A percentile compares a stretch with the other conserved stretches of the same genome.
phyloP scores from a whole-genome alignment of 2,888 invertebrate genomes.

The Mactromeris polynyma region DNA sequence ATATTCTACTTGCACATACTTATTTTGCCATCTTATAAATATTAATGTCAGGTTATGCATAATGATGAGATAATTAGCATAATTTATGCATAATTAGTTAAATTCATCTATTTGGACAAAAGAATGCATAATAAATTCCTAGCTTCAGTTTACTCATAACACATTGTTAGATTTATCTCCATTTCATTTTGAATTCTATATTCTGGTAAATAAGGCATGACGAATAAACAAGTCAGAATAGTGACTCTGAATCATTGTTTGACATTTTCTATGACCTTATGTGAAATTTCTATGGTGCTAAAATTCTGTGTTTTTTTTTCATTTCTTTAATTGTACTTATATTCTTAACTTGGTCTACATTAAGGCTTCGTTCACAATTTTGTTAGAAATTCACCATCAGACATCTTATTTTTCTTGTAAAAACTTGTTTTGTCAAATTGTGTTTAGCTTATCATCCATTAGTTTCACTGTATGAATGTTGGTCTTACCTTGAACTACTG shows the following conservation, averaged over 20 bases:
- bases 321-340: not conserved
- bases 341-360: not conserved
- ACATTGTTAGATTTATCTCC: too few species aligned
- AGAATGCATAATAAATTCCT: not conserved
- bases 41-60: not conserved
- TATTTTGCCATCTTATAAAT: not conserved
- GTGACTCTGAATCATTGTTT: not conserved
- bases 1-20: not conserved
- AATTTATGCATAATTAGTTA: constrained; percentile 8
- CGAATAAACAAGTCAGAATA: not conserved
- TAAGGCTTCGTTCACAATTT: not conserved
- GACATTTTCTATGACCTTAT: not conserved
- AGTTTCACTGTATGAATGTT: too few species aligned
- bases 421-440: too few species aligned
- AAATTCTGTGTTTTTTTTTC: not conserved
- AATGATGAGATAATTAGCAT: not conserved
- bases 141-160: too few species aligned
- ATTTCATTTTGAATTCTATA: too few species aligned
- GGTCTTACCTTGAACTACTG: too few species aligned
- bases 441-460: too few species aligned
- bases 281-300: constrained; percentile 12
- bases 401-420: not conserved
- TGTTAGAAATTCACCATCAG: not conserved
- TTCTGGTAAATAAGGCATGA: too few species aligned
- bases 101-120: not conserved